Conservation (phyloP, 2,888 invertebrate genomes). For the Papilio demoleus region DNA sequence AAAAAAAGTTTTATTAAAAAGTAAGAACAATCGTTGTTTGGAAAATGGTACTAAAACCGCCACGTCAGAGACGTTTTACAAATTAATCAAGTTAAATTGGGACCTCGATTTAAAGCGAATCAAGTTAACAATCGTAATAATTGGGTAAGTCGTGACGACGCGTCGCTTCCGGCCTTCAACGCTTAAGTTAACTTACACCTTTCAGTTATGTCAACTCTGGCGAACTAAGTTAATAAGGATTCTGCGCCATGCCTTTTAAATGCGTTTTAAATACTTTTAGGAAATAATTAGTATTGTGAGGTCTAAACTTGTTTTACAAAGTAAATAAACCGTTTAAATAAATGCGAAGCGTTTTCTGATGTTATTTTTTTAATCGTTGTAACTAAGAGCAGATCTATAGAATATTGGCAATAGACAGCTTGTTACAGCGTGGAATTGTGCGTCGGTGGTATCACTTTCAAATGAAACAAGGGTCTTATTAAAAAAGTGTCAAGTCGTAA, state of each 20-base stretch:
- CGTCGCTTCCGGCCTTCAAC: not conserved
- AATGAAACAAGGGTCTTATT: constrained; percentile 15
- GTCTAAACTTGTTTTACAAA: not conserved
- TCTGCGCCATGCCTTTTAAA: no score
- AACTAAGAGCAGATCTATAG: not conserved
- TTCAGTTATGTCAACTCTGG: not conserved
- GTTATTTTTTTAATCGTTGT: not conserved
- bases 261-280: no score
- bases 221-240: not conserved
- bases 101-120: not conserved
- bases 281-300: no score
- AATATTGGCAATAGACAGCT: not conserved
- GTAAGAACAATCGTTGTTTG: no score
- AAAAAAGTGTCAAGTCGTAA: constrained; percentile 18
- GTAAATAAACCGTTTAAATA: no score
- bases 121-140: constrained; percentile 3
- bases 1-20: no score
- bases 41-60: no score
- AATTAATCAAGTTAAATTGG: constrained; percentile 8
- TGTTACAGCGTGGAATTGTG: no score
- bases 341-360: no score
- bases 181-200: not conserved
- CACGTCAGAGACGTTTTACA: not conserved
- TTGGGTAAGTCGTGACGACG: constrained; percentile 3
- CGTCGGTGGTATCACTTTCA: not conserved